phyloP scores from a whole-genome alignment of 2,888 invertebrate genomes.

The Lepidocyrtoides sp. region DNA sequence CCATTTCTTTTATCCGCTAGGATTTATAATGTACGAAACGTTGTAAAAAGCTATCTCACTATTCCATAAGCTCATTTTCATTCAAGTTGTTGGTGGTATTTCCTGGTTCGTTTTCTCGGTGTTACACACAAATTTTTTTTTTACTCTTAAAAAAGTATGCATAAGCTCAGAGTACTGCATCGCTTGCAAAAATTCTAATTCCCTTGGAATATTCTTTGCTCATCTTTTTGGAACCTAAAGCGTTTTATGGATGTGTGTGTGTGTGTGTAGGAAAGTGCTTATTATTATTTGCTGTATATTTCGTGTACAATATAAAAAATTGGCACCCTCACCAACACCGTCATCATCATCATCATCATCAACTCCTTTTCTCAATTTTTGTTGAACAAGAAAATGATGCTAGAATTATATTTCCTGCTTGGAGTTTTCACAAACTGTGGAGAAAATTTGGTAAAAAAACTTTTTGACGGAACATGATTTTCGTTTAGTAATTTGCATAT shows the following conservation, averaged over 20 bases:
- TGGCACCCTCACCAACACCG: constrained; percentile 44
- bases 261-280: neutral
- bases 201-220: constrained; percentile 1
- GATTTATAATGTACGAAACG: constrained; percentile 60
- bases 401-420: too few species aligned
- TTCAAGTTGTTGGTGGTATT: neutral
- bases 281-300: neutral
- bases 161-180: neutral
- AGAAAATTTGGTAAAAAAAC: too few species aligned
- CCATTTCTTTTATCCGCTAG: constrained; percentile 60
- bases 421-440: too few species aligned
- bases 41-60: constrained; percentile 57
- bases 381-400: neutral
- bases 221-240: neutral
- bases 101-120: constrained; percentile 15
- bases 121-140: neutral
- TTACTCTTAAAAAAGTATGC: too few species aligned
- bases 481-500: too few species aligned
- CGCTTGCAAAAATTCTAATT: constrained; percentile 22
- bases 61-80: constrained; percentile 72
- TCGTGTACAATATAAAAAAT: constrained; percentile 42
- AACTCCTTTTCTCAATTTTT: constrained; percentile 37
- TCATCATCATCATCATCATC: too few species aligned
- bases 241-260: neutral
- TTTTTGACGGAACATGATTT: too few species aligned